A percentile compares a stretch with the other conserved stretches of the same genome.
These are phyloP conservation scores for Ceratosolen solmsi DNA, from an alignment of 1,140 invertebrate species.

Conservation along the genomic window DNA sequence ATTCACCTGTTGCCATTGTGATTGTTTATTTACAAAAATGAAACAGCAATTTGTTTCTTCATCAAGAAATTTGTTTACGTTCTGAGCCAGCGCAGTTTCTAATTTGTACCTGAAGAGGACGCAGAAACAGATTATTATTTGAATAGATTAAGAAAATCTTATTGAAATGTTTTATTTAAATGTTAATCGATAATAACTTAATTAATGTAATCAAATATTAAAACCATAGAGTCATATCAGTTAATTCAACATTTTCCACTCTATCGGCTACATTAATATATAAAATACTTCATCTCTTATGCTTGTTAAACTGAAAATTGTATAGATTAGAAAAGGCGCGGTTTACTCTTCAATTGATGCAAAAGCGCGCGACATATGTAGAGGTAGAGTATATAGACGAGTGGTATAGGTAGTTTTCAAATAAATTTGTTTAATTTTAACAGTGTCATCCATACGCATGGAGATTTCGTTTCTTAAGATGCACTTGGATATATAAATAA, in stretches of 20 bases:
- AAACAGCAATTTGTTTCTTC: not conserved
- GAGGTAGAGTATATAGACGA: not conserved
- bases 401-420: conserved; percentile 6
- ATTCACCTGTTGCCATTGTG: conserved; percentile 17
- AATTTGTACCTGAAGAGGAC: not conserved
- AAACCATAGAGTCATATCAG: not conserved
- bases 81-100: not conserved
- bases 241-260: too few relatives aligned
- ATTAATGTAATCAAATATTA: not conserved
- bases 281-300: too few relatives aligned
- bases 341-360: not conserved
- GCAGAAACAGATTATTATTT: not conserved
- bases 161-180: not conserved
- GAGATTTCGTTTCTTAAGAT: conserved; percentile 17
- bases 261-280: too few relatives aligned
- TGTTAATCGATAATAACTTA: not conserved
- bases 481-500: not conserved
- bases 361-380: conserved; percentile 48
- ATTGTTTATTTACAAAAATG: conserved; percentile 7
- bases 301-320: not conserved
- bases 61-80: conserved; percentile 9
- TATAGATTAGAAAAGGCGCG: conserved; percentile 32
- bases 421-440: not conserved
- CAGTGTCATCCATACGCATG: not conserved
- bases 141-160: not conserved